These are phyloP conservation scores for Hypanus sabinus DNA, from an alignment of 2,113 vertebrate species.

Conservation along the genomic window DNA sequence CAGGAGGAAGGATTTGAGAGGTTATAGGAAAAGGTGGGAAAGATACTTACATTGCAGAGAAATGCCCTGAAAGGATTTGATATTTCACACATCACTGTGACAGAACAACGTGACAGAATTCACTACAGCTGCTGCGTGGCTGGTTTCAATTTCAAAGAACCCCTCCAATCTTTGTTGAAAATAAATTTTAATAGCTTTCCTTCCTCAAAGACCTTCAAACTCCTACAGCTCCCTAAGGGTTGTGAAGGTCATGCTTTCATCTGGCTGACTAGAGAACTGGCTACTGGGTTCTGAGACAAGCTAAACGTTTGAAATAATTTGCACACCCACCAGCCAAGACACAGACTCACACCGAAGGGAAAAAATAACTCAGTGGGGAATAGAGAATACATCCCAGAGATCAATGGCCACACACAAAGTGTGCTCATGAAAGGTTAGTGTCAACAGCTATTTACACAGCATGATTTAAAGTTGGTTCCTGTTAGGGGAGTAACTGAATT, in stretches of 20 bases:
- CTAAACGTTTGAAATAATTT: conserved; percentile 60
- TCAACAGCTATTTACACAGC: background rate
- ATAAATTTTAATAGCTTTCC: conserved; percentile 44
- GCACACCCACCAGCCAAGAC: conserved; percentile 46
- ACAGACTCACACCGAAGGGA: background rate
- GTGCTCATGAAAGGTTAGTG: conserved; percentile 21
- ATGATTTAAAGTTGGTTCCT: conserved; percentile 23
- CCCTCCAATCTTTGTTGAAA: conserved; percentile 44
- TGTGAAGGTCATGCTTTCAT: conserved; percentile 56
- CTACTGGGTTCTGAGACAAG: conserved; percentile 49
- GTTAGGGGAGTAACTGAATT: background rate
- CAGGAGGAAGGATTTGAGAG: background rate
- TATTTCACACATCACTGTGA: accelerated
- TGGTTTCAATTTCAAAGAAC: conserved; percentile 53
- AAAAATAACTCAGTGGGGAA: background rate
- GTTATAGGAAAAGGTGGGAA: conserved; percentile 15
- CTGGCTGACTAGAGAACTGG: conserved; percentile 42
- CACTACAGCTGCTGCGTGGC: conserved; percentile 44
- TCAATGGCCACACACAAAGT: conserved; percentile 33
- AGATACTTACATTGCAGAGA: accelerated
- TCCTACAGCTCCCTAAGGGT: conserved; percentile 43
- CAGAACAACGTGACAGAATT: background rate
- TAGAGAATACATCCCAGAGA: background rate
- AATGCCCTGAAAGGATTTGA: background rate
- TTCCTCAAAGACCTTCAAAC: conserved; percentile 45